These are phyloP conservation scores for Halyomorpha halys DNA, from an alignment of 1,140 invertebrate species.

Conservation along the genomic window DNA sequence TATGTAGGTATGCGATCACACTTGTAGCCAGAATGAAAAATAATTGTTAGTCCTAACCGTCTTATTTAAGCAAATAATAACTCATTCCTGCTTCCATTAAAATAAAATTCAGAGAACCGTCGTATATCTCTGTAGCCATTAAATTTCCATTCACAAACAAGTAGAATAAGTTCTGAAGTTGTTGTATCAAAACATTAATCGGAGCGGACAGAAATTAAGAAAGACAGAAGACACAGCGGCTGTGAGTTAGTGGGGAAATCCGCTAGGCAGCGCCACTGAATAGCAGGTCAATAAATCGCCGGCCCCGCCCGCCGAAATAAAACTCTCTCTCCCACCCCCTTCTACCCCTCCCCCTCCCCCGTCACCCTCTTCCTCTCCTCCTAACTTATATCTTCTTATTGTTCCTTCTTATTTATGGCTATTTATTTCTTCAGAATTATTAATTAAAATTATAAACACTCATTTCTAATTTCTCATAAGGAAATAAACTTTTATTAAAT, in stretches of 20 bases:
- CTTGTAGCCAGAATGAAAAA: slow-evolving; percentile 4
- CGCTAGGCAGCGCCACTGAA: slow-evolving; percentile 15
- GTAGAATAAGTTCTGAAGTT: too few relatives aligned
- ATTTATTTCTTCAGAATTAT: too few relatives aligned
- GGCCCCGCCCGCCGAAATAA: slow-evolving; percentile 5
- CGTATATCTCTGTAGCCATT: too few relatives aligned
- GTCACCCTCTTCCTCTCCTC: slow-evolving; percentile 18
- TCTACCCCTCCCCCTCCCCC: neutral
- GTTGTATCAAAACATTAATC: too few relatives aligned
- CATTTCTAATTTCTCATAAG: too few relatives aligned
- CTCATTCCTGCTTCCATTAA: too few relatives aligned
- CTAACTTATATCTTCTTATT: slow-evolving; percentile 1
- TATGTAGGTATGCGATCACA: too few relatives aligned
- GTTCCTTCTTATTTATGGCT: slow-evolving; percentile 18
- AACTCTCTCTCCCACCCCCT: neutral
- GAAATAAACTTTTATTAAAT: too few relatives aligned
- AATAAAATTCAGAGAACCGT: too few relatives aligned
- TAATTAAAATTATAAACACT: too few relatives aligned
- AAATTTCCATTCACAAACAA: too few relatives aligned
- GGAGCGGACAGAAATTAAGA: too few relatives aligned
- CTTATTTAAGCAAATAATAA: neutral
- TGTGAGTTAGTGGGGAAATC: neutral
- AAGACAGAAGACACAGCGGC: neutral
- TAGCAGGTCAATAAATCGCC: slow-evolving; percentile 13
- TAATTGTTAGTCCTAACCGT: neutral